phyloP scores from a whole-genome alignment of 2,113 vertebrate species.

The Pelvicachromis taeniatus region DNA sequence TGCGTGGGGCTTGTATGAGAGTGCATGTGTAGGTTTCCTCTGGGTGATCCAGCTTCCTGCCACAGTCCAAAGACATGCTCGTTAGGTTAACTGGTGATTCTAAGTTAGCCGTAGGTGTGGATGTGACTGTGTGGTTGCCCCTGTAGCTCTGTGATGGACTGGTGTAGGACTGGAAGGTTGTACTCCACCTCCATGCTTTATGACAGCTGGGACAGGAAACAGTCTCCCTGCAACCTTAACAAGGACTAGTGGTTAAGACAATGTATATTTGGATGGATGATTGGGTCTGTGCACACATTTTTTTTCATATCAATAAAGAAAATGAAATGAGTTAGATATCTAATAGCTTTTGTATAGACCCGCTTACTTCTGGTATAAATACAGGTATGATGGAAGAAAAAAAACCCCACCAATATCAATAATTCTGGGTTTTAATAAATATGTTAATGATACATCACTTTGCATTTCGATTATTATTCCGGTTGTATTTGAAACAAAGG shows the following conservation, averaged over 20 bases:
- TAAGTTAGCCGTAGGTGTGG: neutral
- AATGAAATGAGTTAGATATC: neutral
- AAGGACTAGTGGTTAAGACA: neutral
- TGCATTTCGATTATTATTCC: neutral
- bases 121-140: neutral
- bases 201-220: neutral
- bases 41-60: neutral
- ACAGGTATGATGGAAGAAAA: neutral
- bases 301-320: neutral
- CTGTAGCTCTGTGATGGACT: neutral
- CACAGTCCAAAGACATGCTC: neutral
- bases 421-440: neutral
- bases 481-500: neutral
- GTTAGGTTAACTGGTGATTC: neutral
- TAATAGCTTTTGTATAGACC: neutral
- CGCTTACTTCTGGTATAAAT: neutral
- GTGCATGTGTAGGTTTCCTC: neutral
- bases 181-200: neutral
- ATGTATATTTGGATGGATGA: neutral
- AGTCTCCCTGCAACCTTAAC: neutral
- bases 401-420: neutral
- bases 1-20: neutral
- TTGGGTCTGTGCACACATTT: neutral
- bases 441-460: neutral
- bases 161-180: neutral